Percentiles rank a stretch among this genome's conserved stretches.
These are phyloP conservation scores for Trachythela sp. DNA, from an alignment of 64 coral and sea anemone genomes.

Conservation along the genomic window DNA sequence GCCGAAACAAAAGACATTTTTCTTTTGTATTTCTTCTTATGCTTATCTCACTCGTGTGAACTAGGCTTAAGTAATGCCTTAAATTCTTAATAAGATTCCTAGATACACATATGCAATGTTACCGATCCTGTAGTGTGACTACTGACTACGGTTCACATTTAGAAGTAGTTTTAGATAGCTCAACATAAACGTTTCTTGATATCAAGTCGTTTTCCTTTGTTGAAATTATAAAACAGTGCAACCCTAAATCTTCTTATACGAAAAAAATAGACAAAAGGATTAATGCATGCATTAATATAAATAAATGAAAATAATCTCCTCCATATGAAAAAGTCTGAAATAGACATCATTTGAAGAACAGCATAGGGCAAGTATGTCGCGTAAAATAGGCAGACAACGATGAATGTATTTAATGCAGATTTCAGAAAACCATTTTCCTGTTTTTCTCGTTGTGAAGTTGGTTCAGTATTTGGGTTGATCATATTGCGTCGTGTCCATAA, in stretches of 20 bases:
- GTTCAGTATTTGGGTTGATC: background rate
- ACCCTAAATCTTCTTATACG: background rate
- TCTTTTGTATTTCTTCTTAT: too few relatives aligned
- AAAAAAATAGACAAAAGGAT: constrained; percentile 18
- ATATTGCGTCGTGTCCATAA: background rate
- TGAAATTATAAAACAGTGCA: background rate
- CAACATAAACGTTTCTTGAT: too few relatives aligned
- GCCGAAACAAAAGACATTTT: too few relatives aligned
- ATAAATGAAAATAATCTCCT: constrained; percentile 4
- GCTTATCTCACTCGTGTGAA: too few relatives aligned
- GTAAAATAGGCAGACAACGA: constrained; percentile 5
- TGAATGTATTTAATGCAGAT: background rate
- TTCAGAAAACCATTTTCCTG: background rate
- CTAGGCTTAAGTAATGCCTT: too few relatives aligned
- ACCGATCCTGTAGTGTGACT: too few relatives aligned
- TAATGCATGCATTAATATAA: constrained; percentile 8
- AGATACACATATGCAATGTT: too few relatives aligned
- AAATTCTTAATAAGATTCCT: too few relatives aligned
- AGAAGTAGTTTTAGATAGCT: too few relatives aligned
- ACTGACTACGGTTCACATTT: too few relatives aligned
- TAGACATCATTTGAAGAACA: background rate
- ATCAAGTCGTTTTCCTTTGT: background rate
- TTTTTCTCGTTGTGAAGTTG: background rate
- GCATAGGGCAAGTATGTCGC: background rate
- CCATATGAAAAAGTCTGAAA: background rate